Evolutionary conservation across 2,888 invertebrate genomes (phyloP), one percentile per base, ranked within the genome.

Genomic region (Oscheius sp.): DNA sequence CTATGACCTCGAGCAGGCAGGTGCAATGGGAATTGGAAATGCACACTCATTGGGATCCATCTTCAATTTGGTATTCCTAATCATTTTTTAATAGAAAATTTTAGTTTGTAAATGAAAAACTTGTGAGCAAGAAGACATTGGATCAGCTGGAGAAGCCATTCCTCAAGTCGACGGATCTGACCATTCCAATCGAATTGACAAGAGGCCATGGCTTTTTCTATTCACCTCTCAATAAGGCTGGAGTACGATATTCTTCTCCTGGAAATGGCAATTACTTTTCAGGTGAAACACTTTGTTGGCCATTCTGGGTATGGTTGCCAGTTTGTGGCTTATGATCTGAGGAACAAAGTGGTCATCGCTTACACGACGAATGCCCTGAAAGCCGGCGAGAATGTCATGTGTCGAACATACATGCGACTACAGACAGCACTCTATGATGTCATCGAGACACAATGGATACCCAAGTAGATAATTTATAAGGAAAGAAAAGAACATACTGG

Each of bases 21-120:
- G 84, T 1, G 86, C 87, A 1, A 76, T 87, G 16, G 87, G 87
- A 55, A 85, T 87, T 52, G 84, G 85, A 61, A 87, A 85, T 59
- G 87, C 87, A 16, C 74, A 82, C 56, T 83, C 85, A 41, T 74
- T 87, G 55, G 87, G 81, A 6, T 75, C 81, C 58, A 79, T 87
- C 3, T 87, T 87, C 75, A 81, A 84, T 55, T 71, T 84, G 72
- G 78, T 85, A 21, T 49, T 63, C 3, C 9, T 35, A 35, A 6
- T 35, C 35, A 35, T 9, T 35, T 16, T 21, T 21, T 49, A 5
- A 49, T 49, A 16, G 12, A 12, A 7, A 13, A 16, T 76, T 76
- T 21, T 73, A 83, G 83, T 74, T 81, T 18, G 73, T 69, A n/a
- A 73, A 73, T 43, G 79, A 75, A 45, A 75, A 81, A 68, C 46